Evolutionary conservation across 2,888 invertebrate species (phyloP), one percentile per base, ranked within the genome.

Genomic region (Antheraea assamensis): DNA sequence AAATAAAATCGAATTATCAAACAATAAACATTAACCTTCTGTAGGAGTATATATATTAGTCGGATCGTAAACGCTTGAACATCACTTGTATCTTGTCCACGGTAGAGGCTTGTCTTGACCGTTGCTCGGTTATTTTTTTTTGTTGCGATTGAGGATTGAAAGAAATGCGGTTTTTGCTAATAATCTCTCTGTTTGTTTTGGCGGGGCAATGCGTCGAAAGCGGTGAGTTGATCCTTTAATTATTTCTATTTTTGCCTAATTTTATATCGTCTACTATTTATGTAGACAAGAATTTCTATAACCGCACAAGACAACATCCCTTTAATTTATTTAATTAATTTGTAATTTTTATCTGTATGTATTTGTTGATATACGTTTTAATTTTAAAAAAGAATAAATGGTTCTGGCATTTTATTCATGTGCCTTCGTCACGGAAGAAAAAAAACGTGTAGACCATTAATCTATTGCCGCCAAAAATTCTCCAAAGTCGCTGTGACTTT

Each of bases 111-210:
- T 88, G 88, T 85, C 87, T 85, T 80, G 78, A 80, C 75, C 78
- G 80, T 79, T 76, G 75, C 71, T 78, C 75, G 80, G 72, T 74
- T 75, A 79, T 35, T 30, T 68, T 76, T n/a, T 84, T 85, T 88
- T 89, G 87, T 86, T 87, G 90, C 88, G 87, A 79, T 83, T 84
- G 82, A 84, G 81, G 81, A 83, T 85, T 85, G 81, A 85, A 92
- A 93, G 92, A 85, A 80, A 94, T 94, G 93, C 89, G 88, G 90
- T 93, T 91, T 88, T 81, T 88, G 78, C 82, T 91, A 80, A 78
- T 89, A 79, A 83, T 86, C 77, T 83, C 87, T 84, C 84, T 90
- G 76, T 75, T 92, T 80, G 83, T 89, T 83, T 90, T 89, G 81
- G 84, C 85, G 80, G 83, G 86, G 78, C 82, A 82, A 76, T 86